Percentiles rank a stretch among this genome's conserved stretches.
Conservation (phyloP, 2,888 invertebrate genomes). For the Metalampra italica region DNA sequence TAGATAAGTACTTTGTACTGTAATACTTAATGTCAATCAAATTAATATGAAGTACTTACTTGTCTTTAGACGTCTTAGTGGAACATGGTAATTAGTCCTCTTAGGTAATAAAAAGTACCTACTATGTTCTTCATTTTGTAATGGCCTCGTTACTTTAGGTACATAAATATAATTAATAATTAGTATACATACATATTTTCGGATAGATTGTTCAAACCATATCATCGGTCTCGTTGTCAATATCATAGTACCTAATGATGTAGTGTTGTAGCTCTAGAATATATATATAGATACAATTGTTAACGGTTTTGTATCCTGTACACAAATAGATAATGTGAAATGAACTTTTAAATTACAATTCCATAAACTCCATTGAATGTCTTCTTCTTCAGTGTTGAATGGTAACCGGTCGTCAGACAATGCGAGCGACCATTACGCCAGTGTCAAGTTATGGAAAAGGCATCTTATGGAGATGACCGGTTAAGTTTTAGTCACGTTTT, state of each 20-base stretch:
- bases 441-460: too few relatives aligned
- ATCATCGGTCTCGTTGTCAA: constrained; percentile 33
- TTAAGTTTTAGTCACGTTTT: too few relatives aligned
- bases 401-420: too few relatives aligned
- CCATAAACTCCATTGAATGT: neutral
- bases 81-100: constrained; percentile 4
- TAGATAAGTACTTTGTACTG: constrained; percentile 21
- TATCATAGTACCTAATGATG: constrained; percentile 19
- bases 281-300: constrained; percentile 8
- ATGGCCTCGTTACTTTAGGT: constrained; percentile 32
- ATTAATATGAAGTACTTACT: constrained; percentile 16
- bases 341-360: neutral
- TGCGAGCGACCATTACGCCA: too few relatives aligned
- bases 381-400: too few relatives aligned
- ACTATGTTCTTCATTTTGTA: constrained; percentile 26
- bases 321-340: constrained; percentile 11
- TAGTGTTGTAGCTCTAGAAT: constrained; percentile 16
- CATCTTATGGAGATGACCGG: too few relatives aligned
- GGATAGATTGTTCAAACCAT: constrained; percentile 57
- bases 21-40: constrained; percentile 13
- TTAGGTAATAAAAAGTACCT: neutral
- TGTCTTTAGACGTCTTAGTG: constrained; percentile 14
- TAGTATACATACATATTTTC: constrained; percentile 59
- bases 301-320: constrained; percentile 41
- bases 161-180: constrained; percentile 27